Percentiles rank a stretch among this genome's conserved stretches.
Evolutionary conservation across 2,888 invertebrate genomes (phyloP).

Genomic region (Nematopogon swammerdamellus): DNA sequence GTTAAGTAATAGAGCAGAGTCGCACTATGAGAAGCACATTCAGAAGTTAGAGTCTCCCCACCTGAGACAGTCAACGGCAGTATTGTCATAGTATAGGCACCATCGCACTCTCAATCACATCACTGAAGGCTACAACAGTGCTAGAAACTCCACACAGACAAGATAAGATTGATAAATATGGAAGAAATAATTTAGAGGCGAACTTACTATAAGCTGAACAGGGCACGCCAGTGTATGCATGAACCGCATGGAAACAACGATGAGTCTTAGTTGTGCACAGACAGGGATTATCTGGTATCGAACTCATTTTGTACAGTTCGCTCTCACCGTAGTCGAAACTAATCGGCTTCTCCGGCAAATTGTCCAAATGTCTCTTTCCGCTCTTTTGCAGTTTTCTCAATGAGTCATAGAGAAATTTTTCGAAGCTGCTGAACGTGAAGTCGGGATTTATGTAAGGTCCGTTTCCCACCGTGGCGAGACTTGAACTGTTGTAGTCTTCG

Average conservation of each 20-base stretch:
- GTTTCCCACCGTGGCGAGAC: constrained; percentile 61
- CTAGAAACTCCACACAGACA: no score
- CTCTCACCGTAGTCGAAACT: constrained; percentile 50
- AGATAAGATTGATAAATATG: no score
- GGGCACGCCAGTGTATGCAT: constrained; percentile 87
- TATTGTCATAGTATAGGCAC: no score
- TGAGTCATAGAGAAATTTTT: constrained; percentile 85
- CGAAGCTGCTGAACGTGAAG: constrained; percentile 74
- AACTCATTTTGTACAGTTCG: constrained; percentile 60
- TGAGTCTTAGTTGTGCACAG: constrained; percentile 85
- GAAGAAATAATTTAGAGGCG: not conserved
- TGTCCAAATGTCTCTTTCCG: constrained; percentile 61
- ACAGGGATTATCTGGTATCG: constrained; percentile 69
- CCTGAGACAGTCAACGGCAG: no score
- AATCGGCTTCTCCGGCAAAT: constrained; percentile 54
- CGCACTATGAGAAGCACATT: no score
- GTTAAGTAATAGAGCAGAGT: no score
- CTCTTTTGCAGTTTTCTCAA: constrained; percentile 73
- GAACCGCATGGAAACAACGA: constrained; percentile 86
- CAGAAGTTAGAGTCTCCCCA: no score
- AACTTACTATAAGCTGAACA: constrained; percentile 84
- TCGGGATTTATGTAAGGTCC: constrained; percentile 65
- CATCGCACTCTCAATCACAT: no score
- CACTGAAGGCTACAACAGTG: no score
- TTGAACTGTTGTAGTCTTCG: constrained; percentile 77